Conservation (phyloP, 2,113 vertebrate genomes). For the Diadophis punctatus region DNA sequence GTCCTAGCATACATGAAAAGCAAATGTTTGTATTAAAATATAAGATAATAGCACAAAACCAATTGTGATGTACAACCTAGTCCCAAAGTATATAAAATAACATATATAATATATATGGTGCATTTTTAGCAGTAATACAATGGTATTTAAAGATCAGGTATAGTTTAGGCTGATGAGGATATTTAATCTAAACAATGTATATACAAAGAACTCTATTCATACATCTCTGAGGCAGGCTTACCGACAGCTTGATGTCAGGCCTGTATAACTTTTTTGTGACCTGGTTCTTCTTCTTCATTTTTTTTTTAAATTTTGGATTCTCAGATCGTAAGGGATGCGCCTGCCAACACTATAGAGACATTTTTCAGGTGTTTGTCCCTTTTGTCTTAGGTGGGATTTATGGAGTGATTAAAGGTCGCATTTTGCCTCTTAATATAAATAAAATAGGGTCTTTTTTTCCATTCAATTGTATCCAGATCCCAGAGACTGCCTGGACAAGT, state of each 20-base stretch:
- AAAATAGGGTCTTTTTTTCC: not conserved
- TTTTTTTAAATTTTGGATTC: not conserved
- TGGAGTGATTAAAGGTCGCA: not conserved
- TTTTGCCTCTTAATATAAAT: not conserved
- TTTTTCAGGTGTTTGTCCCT: not conserved
- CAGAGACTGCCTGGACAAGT: too few relatives aligned
- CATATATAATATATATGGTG: not conserved
- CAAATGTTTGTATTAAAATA: not conserved
- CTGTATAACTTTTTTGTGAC: not conserved
- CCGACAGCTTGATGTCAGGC: not conserved
- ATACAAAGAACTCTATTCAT: not conserved
- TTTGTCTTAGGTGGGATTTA: not conserved
- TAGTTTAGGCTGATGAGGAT: not conserved
- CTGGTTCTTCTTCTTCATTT: not conserved
- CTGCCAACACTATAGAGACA: not conserved
- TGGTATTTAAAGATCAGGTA: not conserved
- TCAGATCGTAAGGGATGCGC: not conserved
- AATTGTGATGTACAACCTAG: not conserved
- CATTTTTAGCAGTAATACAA: not conserved
- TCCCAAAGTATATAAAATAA: not conserved
- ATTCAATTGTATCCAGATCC: not conserved
- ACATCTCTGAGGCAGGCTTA: not conserved
- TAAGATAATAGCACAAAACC: not conserved
- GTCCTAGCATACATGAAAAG: not conserved
- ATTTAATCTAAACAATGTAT: not conserved